A percentile compares a stretch with the other conserved stretches of the same genome.
phyloP scores from a whole-genome alignment of 2,888 invertebrate genomes.

The Allophyes oxyacanthae region DNA sequence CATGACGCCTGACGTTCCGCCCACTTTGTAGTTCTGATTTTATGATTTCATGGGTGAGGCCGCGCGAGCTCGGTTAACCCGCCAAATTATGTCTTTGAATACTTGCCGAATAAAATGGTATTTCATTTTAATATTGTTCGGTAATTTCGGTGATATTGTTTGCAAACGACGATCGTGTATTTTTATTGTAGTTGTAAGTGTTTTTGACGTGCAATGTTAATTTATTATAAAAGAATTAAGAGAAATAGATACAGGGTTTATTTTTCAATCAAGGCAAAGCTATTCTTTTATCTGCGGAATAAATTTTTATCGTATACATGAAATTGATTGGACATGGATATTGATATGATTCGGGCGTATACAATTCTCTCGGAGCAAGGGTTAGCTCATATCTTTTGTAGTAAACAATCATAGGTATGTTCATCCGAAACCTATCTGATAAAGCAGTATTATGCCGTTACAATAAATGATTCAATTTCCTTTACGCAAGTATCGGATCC shows the following conservation, averaged over 20 bases:
- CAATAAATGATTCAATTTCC: slow-evolving; percentile 89
- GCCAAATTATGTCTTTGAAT: slow-evolving; percentile 60
- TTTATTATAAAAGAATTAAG: slow-evolving; percentile 5
- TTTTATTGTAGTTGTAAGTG: too few relatives aligned
- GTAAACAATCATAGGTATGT: slow-evolving; percentile 79
- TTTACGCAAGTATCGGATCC: slow-evolving; percentile 86
- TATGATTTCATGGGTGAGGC: slow-evolving; percentile 60
- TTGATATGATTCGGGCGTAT: slow-evolving; percentile 35
- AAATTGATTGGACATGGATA: slow-evolving; percentile 47
- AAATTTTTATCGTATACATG: slow-evolving; percentile 26
- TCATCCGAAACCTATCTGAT: slow-evolving; percentile 84
- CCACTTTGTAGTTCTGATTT: slow-evolving; percentile 65
- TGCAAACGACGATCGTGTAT: slow-evolving; percentile 15
- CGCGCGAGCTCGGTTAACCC: slow-evolving; percentile 57
- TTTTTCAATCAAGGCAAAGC: slow-evolving; percentile 20
- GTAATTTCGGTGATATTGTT: slow-evolving; percentile 21
- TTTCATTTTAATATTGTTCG: slow-evolving; percentile 42
- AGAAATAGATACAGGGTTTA: slow-evolving; percentile 16
- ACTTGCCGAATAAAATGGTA: slow-evolving; percentile 43
- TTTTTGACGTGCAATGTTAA: too few relatives aligned
- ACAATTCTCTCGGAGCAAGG: slow-evolving; percentile 54
- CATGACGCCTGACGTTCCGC: slow-evolving; percentile 60
- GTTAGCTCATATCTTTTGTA: slow-evolving; percentile 67
- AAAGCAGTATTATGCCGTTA: slow-evolving; percentile 84
- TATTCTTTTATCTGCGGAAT: slow-evolving; percentile 23